Evolutionary conservation across 2,888 invertebrate species (phyloP), one percentile per base, ranked within the genome.

Genomic region (Hypena proboscidalis): DNA sequence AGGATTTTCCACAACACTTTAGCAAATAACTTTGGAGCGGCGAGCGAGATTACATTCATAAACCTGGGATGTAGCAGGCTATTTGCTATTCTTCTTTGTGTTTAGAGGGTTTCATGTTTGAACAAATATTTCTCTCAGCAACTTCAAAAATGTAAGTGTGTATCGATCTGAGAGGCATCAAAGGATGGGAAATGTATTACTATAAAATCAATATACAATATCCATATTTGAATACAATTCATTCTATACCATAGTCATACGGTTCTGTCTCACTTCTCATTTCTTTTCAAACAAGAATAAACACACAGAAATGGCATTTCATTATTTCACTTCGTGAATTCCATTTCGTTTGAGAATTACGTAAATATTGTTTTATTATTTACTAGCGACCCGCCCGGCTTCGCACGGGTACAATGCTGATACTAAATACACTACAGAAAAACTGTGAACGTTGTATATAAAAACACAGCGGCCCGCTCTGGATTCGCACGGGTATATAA

Each of bases 181-280:
- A 49, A 49, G 46, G 36, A n/a, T n/a, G n/a, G n/a, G n/a, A n/a
- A 36, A 19, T 14, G 44, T 57, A 71, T 75, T 74, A 70, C 57
- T 70, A 76, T 74, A 72, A 74, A 77, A 75, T 74, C 77, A 67
- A 77, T 78, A 76, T 59, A 54, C 67, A 60, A 71, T 71, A 69
- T 67, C 49, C 56, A 45, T 54, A 74, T 77, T 69, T 71, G 67
- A 71, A 77, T 77, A 74, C 67, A 67, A 71, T 63, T n/a, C 42
- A 35, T 45, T 45, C 33, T 42, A 41, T 31, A 26, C 9, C 29
- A 20, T 42, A 17, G 46, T 47, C 34, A 42, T 46, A 50, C 47
- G 55, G 42, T 47, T 52, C 50, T 61, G 54, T 70, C 68, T 66
- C 67, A 73, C 69, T 64, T 72, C 68, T 70, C 65, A 67, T 66